These are phyloP conservation scores for Austrofundulus limnaeus DNA, from an alignment of 2,113 vertebrate species.

Conservation along the genomic window DNA sequence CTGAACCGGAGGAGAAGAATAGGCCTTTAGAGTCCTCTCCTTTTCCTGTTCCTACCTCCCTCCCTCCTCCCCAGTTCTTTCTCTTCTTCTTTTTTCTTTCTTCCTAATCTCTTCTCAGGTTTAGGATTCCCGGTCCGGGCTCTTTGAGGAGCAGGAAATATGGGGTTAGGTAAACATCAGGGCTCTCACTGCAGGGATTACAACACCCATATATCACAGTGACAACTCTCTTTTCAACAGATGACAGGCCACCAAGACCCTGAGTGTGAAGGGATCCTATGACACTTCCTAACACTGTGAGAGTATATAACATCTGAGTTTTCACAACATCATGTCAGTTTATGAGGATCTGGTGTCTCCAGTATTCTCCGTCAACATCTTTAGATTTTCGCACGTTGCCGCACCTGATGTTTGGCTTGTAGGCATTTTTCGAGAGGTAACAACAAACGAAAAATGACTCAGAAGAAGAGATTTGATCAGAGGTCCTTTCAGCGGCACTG, in stretches of 20 bases:
- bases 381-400: slow-evolving; percentile 47
- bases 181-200: slow-evolving; percentile 81
- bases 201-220: slow-evolving; percentile 80
- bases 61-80: slow-evolving; percentile 32
- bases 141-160: slow-evolving; percentile 81
- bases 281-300: slow-evolving; percentile 77
- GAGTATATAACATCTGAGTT: slow-evolving; percentile 63
- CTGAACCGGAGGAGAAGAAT: slow-evolving; percentile 71
- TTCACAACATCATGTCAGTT: slow-evolving; percentile 66
- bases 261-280: slow-evolving; percentile 69
- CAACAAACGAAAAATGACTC: slow-evolving; percentile 38
- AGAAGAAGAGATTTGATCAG: slow-evolving; percentile 54
- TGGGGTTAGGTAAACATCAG: slow-evolving; percentile 79
- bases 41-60: slow-evolving; percentile 32
- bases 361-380: slow-evolving; percentile 35
- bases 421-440: slow-evolving; percentile 47
- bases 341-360: slow-evolving; percentile 50
- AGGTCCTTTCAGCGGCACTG: slow-evolving; percentile 18
- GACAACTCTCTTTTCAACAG: slow-evolving; percentile 79
- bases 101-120: slow-evolving; percentile 82
- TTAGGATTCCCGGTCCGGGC: slow-evolving; percentile 73
- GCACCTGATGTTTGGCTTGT: slow-evolving; percentile 53
- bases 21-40: slow-evolving; percentile 53
- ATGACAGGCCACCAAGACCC: slow-evolving; percentile 75
- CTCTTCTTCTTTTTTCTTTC: slow-evolving; percentile 65